Evolutionary conservation across 1,140 invertebrate genomes (phyloP).

Genomic region (Drosophila fuyamai): DNA sequence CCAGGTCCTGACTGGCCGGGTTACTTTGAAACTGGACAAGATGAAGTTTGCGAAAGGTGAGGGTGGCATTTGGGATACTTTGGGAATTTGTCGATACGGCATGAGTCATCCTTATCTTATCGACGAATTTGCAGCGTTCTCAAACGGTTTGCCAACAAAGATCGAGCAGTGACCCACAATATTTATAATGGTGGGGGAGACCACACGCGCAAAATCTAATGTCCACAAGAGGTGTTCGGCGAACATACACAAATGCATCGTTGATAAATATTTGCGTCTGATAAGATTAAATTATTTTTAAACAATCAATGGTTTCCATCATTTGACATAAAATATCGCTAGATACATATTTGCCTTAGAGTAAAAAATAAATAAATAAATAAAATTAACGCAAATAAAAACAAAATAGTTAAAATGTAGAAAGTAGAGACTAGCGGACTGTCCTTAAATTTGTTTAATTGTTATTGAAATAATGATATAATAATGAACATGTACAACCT

Average conservation of each 20-base stretch:
- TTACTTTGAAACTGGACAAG: slow-evolving; percentile 84
- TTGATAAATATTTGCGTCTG: slow-evolving; percentile 32
- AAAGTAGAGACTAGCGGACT: too few relatives aligned
- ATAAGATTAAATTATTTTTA: slow-evolving; percentile 59
- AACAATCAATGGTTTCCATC: slow-evolving; percentile 44
- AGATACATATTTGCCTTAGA: background rate
- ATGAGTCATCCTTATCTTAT: slow-evolving; percentile 58
- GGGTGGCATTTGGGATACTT: slow-evolving; percentile 1
- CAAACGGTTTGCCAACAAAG: slow-evolving; percentile 25
- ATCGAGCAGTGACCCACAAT: slow-evolving; percentile 43
- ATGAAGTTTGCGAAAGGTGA: slow-evolving; percentile 85
- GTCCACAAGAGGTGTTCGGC: slow-evolving; percentile 13
- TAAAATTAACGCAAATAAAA: too few relatives aligned
- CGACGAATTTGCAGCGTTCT: slow-evolving; percentile 17
- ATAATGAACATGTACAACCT: too few relatives aligned
- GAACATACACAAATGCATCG: slow-evolving; percentile 11
- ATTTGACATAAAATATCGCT: slow-evolving; percentile 16
- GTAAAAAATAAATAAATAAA: background rate
- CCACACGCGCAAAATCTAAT: slow-evolving; percentile 37
- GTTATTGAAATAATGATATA: too few relatives aligned
- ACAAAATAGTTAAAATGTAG: too few relatives aligned
- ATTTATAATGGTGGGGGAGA: slow-evolving; percentile 30
- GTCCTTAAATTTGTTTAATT: too few relatives aligned
- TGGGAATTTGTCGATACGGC: background rate
- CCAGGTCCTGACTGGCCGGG: slow-evolving; percentile 85